Evolutionary conservation across 2,888 invertebrate genomes (phyloP).

Genomic region (Hedychridium roseum): DNA sequence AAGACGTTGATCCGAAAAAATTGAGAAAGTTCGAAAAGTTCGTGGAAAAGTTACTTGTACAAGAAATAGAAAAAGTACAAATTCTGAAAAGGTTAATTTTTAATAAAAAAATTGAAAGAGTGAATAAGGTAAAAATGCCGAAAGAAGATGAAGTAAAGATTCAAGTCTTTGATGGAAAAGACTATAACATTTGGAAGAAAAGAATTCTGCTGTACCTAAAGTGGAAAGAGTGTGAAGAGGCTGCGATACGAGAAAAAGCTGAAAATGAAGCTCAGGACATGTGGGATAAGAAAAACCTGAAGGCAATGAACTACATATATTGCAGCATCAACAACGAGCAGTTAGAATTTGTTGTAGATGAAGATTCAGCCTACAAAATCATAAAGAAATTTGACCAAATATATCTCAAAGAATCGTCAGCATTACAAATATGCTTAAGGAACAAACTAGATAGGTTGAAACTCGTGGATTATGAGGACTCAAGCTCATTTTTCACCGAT

Average conservation of each 20-base stretch:
- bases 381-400: slow-evolving; percentile 24
- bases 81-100: too few relatives aligned
- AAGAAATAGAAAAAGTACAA: too few relatives aligned
- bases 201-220: slow-evolving; percentile 14
- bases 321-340: slow-evolving; percentile 28
- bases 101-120: background rate
- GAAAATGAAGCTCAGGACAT: slow-evolving; percentile 2
- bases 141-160: slow-evolving; percentile 5
- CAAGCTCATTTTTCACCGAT: slow-evolving; percentile 19
- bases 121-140: slow-evolving; percentile 2
- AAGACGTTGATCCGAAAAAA: too few relatives aligned
- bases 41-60: too few relatives aligned
- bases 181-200: slow-evolving; percentile 24
- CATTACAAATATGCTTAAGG: slow-evolving; percentile 22
- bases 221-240: slow-evolving; percentile 20
- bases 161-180: slow-evolving; percentile 12
- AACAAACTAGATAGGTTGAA: slow-evolving; percentile 21
- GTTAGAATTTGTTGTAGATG: slow-evolving; percentile 21
- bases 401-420: slow-evolving; percentile 21
- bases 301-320: slow-evolving; percentile 27
- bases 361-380: slow-evolving; percentile 20
- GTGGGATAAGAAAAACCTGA: slow-evolving; percentile 22
- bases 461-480: slow-evolving; percentile 19
- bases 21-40: too few relatives aligned
- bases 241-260: slow-evolving; percentile 8